Conservation (phyloP, 2,888 invertebrate genomes). For the Drosophila neutralis region DNA sequence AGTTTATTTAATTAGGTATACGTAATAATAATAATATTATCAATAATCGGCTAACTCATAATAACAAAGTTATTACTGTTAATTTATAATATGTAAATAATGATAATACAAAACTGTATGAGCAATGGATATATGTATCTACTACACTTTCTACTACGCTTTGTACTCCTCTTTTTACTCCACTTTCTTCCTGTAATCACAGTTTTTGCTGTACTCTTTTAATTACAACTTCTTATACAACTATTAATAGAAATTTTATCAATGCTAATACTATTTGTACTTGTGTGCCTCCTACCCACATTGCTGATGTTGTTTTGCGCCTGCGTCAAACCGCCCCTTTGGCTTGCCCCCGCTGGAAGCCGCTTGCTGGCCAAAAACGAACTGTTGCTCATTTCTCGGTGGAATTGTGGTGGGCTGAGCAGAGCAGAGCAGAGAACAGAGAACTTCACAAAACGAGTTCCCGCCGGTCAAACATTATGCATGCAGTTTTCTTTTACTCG, state of each 20-base stretch:
- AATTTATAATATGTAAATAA: background rate
- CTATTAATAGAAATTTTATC: background rate
- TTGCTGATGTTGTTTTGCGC: conserved; percentile 40
- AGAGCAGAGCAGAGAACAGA: background rate
- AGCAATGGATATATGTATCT: background rate
- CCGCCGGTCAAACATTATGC: conserved; percentile 46
- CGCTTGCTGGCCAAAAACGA: conserved; percentile 57
- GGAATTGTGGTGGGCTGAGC: background rate
- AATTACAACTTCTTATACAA: background rate
- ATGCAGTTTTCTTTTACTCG: conserved; percentile 59
- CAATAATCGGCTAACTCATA: too few species aligned
- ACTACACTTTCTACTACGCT: background rate
- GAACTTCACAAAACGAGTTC: background rate
- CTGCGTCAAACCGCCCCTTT: conserved; percentile 37
- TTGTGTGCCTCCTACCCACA: background rate
- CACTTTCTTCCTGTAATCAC: background rate
- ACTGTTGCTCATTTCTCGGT: conserved; percentile 67
- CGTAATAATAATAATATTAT: too few species aligned
- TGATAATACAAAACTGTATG: background rate
- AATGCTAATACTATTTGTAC: conserved; percentile 18
- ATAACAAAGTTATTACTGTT: background rate
- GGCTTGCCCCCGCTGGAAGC: conserved; percentile 48
- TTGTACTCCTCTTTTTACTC: background rate
- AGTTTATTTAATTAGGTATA: too few species aligned
- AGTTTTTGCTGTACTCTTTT: background rate